phyloP scores from a whole-genome alignment of 64 coral and sea anemone species.

The Actinia tenebrosa region DNA sequence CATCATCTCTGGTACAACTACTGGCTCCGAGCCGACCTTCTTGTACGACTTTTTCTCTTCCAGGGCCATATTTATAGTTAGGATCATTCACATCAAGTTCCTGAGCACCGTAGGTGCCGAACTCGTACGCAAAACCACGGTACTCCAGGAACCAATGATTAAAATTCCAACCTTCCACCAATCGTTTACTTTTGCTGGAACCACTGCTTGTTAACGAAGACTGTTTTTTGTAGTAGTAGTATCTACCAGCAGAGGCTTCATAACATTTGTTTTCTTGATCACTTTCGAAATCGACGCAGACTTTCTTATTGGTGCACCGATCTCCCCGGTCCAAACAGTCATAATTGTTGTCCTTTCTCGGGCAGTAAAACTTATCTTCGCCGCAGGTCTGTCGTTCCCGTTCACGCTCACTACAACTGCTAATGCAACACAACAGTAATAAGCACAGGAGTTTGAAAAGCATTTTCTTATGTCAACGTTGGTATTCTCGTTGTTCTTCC shows the following conservation, averaged over 20 bases:
- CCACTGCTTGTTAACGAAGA: neutral
- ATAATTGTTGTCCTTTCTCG: no score
- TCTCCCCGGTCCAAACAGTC: neutral
- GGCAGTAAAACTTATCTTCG: slow-evolving; percentile 16
- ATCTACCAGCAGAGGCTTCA: neutral
- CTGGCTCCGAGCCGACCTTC: neutral
- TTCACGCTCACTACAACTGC: neutral
- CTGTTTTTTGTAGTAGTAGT: neutral
- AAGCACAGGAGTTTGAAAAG: neutral
- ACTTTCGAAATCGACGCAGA: neutral
- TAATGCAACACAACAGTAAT: neutral
- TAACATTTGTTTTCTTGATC: neutral
- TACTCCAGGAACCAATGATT: slow-evolving; percentile 18
- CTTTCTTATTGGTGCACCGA: neutral
- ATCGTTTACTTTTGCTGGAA: neutral
- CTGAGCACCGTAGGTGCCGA: neutral
- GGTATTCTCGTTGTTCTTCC: no score
- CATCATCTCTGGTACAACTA: slow-evolving; percentile 11
- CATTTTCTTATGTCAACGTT: neutral
- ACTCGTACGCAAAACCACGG: slow-evolving; percentile 33
- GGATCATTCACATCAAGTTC: slow-evolving; percentile 32
- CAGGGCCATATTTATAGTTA: slow-evolving; percentile 10
- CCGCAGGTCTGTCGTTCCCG: neutral
- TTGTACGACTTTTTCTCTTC: neutral
- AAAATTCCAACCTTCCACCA: neutral